Evolutionary conservation across 2,797 vertebrate genomes (phyloP), one percentile per base, ranked within the genome.

Genomic region (Rachycentron canadum): DNA sequence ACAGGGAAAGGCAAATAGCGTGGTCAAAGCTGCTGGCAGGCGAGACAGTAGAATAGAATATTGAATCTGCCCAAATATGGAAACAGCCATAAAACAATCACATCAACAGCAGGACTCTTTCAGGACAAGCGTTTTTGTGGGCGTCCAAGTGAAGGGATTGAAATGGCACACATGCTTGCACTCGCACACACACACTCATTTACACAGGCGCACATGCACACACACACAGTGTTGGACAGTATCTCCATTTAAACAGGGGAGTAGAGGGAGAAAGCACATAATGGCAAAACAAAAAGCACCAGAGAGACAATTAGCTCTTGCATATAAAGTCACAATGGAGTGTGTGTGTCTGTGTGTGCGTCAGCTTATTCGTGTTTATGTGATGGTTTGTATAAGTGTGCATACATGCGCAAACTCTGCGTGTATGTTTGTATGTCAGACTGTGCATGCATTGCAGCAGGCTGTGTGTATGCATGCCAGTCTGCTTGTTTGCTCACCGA

Each of bases 31-130:
- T 69, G 82, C 73, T 91, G 88, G 91, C 86, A 76, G 58, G 82
- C 62, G 4, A 83, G 78, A 77, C 76, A 73, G 82, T 69, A 45
- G 71, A 87, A 86, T 71, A 77, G 86, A 92, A 88, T 84, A 87
- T 87, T 91, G 79, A 88, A 92, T 91, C 86, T 88, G 68, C 83
- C 89, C 91, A 91, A 93, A 93, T 93, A 92, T 91, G 90, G 89
- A 89, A 86, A 85, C 83, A 71, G 85, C 82, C 83, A 72, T 88
- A 91, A 89, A 89, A 93, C 88, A 91, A 92, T 91, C 86, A 81
- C 91, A 87, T 89, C 86, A 89, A 86, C 89, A 90, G 88, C 88
- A 86, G 88, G 89, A 84, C 85, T 90, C 86, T 87, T 90, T 91
- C 86, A 91, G 90, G 88, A 88, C 87, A 82, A 80, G 83, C 86